Evolutionary conservation across 1,140 invertebrate species (phyloP).

Genomic region (Dinothrombium tinctorium): DNA sequence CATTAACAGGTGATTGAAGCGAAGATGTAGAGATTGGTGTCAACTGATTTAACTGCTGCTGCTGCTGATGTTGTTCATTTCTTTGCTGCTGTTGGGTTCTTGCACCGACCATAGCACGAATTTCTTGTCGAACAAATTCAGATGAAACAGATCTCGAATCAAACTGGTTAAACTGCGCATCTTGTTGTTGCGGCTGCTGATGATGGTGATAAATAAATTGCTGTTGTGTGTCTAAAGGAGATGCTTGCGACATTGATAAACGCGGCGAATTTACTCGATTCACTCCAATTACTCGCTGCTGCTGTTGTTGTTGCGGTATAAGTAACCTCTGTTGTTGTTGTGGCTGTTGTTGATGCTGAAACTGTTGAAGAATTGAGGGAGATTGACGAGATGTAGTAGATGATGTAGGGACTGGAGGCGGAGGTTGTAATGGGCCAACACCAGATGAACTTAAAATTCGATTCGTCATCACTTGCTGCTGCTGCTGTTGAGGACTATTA

Average conservation of each 20-base stretch:
- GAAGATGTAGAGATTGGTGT: conserved; percentile 3
- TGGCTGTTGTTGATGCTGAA: conserved; percentile 5
- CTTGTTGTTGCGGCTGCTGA: background rate
- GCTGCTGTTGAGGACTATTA: background rate
- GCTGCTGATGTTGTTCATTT: conserved; percentile 15
- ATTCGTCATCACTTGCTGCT: background rate
- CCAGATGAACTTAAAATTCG: background rate
- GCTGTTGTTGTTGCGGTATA: background rate
- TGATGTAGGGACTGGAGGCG: background rate
- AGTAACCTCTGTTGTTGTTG: background rate
- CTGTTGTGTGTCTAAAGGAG: background rate
- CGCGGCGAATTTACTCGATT: background rate
- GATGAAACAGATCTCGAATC: conserved; percentile 26
- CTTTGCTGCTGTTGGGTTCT: conserved; percentile 34
- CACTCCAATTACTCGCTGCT: background rate
- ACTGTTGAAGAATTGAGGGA: conserved; percentile 2
- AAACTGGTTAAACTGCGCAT: background rate
- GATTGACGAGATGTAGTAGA: background rate
- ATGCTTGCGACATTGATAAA: background rate
- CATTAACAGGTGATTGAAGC: conserved; percentile 7
- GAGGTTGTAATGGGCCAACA: background rate
- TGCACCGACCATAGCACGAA: conserved; percentile 57
- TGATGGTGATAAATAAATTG: conserved; percentile 3
- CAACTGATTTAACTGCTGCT: conserved; percentile 12
- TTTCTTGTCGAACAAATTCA: conserved; percentile 65